A percentile compares a stretch with the other conserved stretches of the same genome.
Conservation (phyloP, 37 sponge, comb jelly and placozoan species). For the Tethya wilhelma region DNA sequence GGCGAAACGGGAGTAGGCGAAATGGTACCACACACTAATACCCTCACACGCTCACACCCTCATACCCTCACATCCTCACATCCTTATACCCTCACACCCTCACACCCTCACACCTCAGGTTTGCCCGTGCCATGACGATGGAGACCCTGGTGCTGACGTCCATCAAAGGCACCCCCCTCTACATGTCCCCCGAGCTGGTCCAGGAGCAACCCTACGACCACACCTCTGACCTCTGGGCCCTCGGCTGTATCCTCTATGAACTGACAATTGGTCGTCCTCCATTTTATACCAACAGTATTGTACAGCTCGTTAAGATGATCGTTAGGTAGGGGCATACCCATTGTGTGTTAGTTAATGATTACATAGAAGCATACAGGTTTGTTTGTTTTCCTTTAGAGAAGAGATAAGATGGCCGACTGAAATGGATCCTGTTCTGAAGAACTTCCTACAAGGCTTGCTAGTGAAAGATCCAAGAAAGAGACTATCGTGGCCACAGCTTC, state of each 20-base stretch:
- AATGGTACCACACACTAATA: background rate
- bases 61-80: background rate
- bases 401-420: slow-evolving; percentile 74
- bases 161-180: slow-evolving; percentile 96
- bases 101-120: slow-evolving; percentile 31
- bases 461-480: slow-evolving; percentile 83
- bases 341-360: background rate
- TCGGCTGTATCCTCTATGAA: slow-evolving; percentile 95
- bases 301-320: slow-evolving; percentile 80
- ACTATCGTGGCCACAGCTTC: slow-evolving; percentile 91
- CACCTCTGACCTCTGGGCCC: slow-evolving; percentile 92
- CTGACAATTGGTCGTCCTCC: slow-evolving; percentile 87
- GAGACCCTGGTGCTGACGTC: slow-evolving; percentile 92
- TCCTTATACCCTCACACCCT: background rate
- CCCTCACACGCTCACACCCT: background rate
- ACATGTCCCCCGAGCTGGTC: slow-evolving; percentile 97
- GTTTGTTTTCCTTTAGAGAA: slow-evolving; percentile 33
- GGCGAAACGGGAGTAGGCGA: background rate
- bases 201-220: slow-evolving; percentile 96
- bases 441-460: slow-evolving; percentile 81
- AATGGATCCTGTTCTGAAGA: slow-evolving; percentile 73
- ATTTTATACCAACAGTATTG: slow-evolving; percentile 88
- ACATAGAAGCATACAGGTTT: background rate
- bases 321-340: background rate
- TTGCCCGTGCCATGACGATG: slow-evolving; percentile 91